Evolutionary conservation across 2,797 vertebrate species (phyloP).

Genomic region (Leontocebus nigricollis): DNA sequence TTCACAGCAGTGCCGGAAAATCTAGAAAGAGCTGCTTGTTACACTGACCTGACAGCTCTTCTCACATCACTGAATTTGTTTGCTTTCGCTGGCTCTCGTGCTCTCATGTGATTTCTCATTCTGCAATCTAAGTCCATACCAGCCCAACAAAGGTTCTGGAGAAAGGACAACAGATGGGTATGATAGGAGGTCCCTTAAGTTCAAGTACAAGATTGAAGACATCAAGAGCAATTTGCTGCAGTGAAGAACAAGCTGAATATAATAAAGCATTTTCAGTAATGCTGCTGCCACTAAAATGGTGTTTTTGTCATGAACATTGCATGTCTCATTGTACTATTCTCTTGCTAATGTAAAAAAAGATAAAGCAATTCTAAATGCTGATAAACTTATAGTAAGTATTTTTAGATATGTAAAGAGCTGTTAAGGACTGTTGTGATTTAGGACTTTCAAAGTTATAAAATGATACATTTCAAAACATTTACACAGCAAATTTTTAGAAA

Average conservation of each 20-base stretch:
- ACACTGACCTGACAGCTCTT: background rate
- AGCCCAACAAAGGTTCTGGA: background rate
- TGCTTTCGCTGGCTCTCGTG: background rate
- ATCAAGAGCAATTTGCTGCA: background rate
- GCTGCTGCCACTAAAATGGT: background rate
- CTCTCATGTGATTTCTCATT: background rate
- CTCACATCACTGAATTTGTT: background rate
- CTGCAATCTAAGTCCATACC: background rate
- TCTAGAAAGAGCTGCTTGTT: background rate
- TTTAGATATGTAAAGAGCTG: background rate
- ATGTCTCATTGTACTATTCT: background rate
- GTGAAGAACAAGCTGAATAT: background rate
- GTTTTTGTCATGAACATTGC: fast-evolving
- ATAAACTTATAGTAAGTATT: background rate
- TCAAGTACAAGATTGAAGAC: background rate
- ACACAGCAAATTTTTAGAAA: background rate
- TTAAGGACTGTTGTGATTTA: background rate
- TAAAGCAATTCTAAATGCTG: background rate
- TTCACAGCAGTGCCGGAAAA: background rate
- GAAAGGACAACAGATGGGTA: background rate
- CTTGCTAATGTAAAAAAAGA: background rate
- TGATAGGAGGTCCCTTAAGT: background rate
- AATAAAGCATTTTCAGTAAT: background rate
- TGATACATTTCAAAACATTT: background rate
- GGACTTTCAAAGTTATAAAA: background rate